Evolutionary conservation across 2,113 vertebrate species (phyloP).

Genomic region (Datnioides undecimradiatus): DNA sequence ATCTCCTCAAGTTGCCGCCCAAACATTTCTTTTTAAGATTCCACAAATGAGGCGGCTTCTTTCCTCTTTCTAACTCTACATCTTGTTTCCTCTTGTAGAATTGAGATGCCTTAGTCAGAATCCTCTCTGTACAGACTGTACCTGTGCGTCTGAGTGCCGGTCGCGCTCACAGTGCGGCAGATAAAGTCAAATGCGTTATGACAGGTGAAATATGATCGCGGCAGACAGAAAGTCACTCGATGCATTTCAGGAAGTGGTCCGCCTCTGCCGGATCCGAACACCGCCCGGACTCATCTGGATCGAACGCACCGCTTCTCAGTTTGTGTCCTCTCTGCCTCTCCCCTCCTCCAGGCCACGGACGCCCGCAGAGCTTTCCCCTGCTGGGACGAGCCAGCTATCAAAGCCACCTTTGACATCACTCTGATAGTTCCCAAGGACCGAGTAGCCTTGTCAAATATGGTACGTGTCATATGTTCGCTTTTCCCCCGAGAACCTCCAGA

Average conservation of each 20-base stretch:
- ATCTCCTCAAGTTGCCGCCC: not conserved
- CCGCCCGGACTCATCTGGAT: not conserved
- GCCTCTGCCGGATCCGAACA: too few relatives aligned
- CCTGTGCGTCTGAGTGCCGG: not conserved
- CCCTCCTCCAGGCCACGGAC: conserved; percentile 90
- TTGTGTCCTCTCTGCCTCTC: not conserved
- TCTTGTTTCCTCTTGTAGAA: not conserved
- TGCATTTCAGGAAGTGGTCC: not conserved
- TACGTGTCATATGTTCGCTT: conserved; percentile 75
- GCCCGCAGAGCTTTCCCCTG: conserved; percentile 98
- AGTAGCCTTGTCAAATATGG: conserved; percentile 99
- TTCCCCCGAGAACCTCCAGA: conserved; percentile 14
- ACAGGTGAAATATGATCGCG: not conserved
- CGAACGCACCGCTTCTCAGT: not conserved
- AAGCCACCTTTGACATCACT: conserved; percentile 98
- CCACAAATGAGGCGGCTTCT: not conserved
- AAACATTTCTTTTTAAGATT: not conserved
- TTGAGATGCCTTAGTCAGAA: not conserved
- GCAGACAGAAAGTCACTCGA: not conserved
- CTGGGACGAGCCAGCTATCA: conserved; percentile 98
- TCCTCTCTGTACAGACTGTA: not conserved
- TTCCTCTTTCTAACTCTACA: not conserved
- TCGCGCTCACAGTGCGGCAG: too few relatives aligned
- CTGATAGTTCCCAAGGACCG: conserved; percentile 97
- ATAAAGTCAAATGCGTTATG: not conserved